Evolutionary conservation across 2,797 vertebrate genomes (phyloP), one percentile per base, ranked within the genome.

Genomic region (Eospalax fontanierii): DNA sequence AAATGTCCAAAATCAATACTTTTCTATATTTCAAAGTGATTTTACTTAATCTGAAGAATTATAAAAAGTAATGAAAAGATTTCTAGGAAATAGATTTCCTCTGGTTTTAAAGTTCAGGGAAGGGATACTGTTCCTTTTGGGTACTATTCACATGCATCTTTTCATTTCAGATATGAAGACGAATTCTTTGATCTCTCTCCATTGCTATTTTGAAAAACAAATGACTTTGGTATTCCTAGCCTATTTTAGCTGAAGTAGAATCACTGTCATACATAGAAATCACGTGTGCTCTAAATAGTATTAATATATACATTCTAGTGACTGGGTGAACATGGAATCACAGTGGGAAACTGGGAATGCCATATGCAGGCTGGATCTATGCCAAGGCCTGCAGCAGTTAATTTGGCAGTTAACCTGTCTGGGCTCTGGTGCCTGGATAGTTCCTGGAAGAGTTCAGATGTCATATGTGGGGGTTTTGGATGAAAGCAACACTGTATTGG

Each of bases 31-130:
- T 35, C n/a, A 94, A 88, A 38, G 14, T 70, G 66, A 91, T 46
- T 90, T 93, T 43, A 93, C 63, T 59, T 79, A 35, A 87, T 43
- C 9, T 68, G 15, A 22, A 84, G 10, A 75, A 38, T 96, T 38
- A 10, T 50, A 90, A 63, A 75, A 84, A 92, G 76, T 70, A 65
- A 68, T 46, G 38, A 66, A 79, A 30, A 14, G 24, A 35, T 76
- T 87, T 90, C 75, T 74, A 50, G 82, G 12, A 74, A 30, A 19
- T 50, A 14, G 4, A 26, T 0, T 22, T 1, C 57, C 35, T 75
- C n/a, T 26, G 0, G 16, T 87, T 28, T 50, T 57, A 35, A 6
- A 63, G 54, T 66, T 0, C 65, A 0, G 50, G 0, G 0, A 81
- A 85, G 66, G 70, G 4, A 65, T 16, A 7, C 40, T 1, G 8